phyloP scores from a whole-genome alignment of 92 coral and sea anemone species.

The Bergia sp. region DNA sequence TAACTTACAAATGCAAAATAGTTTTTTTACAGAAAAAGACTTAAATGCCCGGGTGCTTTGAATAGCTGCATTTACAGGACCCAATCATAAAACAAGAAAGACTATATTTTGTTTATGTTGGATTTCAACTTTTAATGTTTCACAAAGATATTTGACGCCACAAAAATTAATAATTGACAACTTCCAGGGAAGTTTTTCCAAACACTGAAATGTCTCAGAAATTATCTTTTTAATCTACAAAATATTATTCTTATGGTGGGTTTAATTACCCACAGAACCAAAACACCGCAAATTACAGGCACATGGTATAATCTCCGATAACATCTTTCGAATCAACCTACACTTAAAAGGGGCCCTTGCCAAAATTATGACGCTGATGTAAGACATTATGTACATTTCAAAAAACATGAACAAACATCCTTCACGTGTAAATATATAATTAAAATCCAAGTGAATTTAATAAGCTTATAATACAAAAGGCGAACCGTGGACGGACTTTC shows the following conservation, averaged over 20 bases:
- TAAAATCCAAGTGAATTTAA: slow-evolving; percentile 15
- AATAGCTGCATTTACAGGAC: not conserved
- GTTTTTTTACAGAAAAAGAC: not conserved
- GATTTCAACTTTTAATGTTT: slow-evolving; percentile 38
- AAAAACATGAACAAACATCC: slow-evolving; percentile 8
- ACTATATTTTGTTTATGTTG: slow-evolving; percentile 21
- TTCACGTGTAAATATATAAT: not conserved
- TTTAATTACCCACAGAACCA: slow-evolving; percentile 24
- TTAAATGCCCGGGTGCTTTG: not conserved
- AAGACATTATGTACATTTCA: slow-evolving; percentile 20
- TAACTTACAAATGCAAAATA: not conserved
- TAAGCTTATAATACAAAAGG: not conserved
- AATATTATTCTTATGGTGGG: slow-evolving; percentile 9
- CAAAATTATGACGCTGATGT: slow-evolving; percentile 9
- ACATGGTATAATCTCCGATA: slow-evolving; percentile 30
- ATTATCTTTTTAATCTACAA: slow-evolving; percentile 17
- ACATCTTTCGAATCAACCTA: slow-evolving; percentile 17
- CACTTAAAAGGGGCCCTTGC: slow-evolving; percentile 22
- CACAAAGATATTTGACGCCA: slow-evolving; percentile 22
- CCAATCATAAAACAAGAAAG: not conserved
- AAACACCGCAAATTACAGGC: slow-evolving; percentile 29
- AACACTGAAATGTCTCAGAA: slow-evolving; percentile 15
- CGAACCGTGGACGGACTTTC: not conserved
- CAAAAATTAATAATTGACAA: slow-evolving; percentile 35
- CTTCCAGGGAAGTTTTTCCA: slow-evolving; percentile 11